Conservation (phyloP, 23 tunicate species). For the Trididemnum miniatum region DNA sequence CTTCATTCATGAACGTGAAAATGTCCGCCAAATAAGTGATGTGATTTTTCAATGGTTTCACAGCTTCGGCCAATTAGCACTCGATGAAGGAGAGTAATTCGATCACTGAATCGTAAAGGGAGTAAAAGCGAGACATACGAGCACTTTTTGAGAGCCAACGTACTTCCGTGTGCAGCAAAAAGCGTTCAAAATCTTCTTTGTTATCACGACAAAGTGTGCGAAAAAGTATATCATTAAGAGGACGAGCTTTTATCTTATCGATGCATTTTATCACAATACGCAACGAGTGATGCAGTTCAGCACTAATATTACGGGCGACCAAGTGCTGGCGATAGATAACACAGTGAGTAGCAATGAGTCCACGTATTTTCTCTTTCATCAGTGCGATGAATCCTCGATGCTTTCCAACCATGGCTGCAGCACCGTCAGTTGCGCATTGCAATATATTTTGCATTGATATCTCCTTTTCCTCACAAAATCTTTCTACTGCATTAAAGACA, state of each 20-base stretch:
- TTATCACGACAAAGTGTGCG: constrained; percentile 35
- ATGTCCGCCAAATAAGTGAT: constrained; percentile 47
- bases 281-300: constrained; percentile 35
- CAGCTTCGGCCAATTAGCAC: constrained; percentile 34
- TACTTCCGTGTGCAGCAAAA: constrained; percentile 34
- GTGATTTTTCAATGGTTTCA: constrained; percentile 37
- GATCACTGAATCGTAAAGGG: constrained; percentile 48
- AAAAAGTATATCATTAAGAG: constrained; percentile 22
- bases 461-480: not conserved
- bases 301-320: constrained; percentile 32
- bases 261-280: constrained; percentile 28
- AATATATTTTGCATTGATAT: constrained; percentile 23
- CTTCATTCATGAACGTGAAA: constrained; percentile 42
- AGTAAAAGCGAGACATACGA: constrained; percentile 36
- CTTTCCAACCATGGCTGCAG: constrained; percentile 32
- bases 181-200: constrained; percentile 49
- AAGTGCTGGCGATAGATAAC: too few species aligned
- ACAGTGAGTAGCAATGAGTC: constrained; percentile 33
- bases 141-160: constrained; percentile 54
- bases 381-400: too few species aligned
- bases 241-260: constrained; percentile 44
- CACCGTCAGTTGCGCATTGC: constrained; percentile 34
- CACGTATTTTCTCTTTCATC: constrained; percentile 30
- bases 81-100: constrained; percentile 38
- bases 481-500: not conserved